Base-by-base conservation (phyloP, 2,797 vertebrate genomes). In the Muscicapa striata region DNA sequence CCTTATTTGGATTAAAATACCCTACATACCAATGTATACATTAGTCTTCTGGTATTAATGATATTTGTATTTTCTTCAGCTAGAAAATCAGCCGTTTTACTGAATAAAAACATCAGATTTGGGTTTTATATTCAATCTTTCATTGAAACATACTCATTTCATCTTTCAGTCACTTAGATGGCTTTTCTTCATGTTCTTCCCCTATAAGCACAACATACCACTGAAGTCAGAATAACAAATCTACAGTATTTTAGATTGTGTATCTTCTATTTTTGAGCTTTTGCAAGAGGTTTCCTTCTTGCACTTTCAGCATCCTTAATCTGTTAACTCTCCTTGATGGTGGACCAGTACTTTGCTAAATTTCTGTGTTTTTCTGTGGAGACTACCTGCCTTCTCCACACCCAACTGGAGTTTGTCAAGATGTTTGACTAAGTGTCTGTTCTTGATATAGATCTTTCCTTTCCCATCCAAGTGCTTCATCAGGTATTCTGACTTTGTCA, bases 191-290 rank as follows among this genome's bases (percentile, higher is more conserved):
- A 24, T 45, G 2, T 10, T 87, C 87, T 49, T 58, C 7, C 30
- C 6, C 24, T 48, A 5, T 27, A 62, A 45, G 1, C 0, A 2
- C 29, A 67, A 34, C 11, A 36, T 19, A 27, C 8, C 2, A 2
- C n/a, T 81, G n/a, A 90, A 57, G 15, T 36, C 15, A 87, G 46
- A 74, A 21, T 51, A 59, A n/a, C 6, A 73, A 51, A 68, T 30
- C 24, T 70, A 5, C 29, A 72, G 23, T 13, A 26, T 51, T 30
- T 48, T 26, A 74, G 19, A 43, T 48, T 3, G 24, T 15, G 15
- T 54, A 11, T 62, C 10, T 68, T 84, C 22, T 81, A 19, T 40
- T 40, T 81, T 66, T 74, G 32, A 61, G 45, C 27, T 48, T 8
- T 61, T 38, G 26, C 15, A 77, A 81, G 19, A 46, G 5, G 5